Evolutionary conservation across 2,113 vertebrate genomes (phyloP), one percentile per base, ranked within the genome.

Genomic region (Mugil cephalus): DNA sequence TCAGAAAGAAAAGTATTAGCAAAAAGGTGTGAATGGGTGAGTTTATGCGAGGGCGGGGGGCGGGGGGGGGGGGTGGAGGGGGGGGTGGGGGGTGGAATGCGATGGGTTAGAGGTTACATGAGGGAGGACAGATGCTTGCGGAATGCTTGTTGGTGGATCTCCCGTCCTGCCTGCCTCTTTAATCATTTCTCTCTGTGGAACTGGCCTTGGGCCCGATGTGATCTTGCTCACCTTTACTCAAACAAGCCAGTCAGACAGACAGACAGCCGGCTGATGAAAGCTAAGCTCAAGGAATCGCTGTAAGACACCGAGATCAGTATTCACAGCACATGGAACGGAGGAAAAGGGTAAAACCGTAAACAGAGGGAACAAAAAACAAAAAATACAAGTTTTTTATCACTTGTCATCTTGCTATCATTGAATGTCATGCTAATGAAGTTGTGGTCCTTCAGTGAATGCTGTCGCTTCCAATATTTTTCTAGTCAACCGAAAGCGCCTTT

Each of bases 361-460:
- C 6, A 12, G 4, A 15, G 30, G 40, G 6, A 6, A n/a, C 7
- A 10, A n/a, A 64, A 67, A n/a, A n/a, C n/a, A n/a, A 50, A 75
- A 13, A 69, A 77, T 10, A 47, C 12, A 30, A 2, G 12, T 55
- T 69, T 36, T 34, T 64, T 40, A 10, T 69, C 55, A 80, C 65
- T 38, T 80, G 82, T 77, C 77, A 74, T 81, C 38, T 55, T 65
- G 51, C 40, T 64, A 55, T 87, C 67, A 48, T 56, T 55, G 77
- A 72, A 58, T 78, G 74, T 73, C 66, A 72, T 84, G 74, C 69
- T 80, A 82, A 88, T 88, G 70, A 80, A 80, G 54, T 73, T 64
- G 60, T 70, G 54, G 46, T 72, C 45, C 18, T 15, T 77, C 70
- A 81, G 42, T 30, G 52, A 58, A 77, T 77, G 42, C 52, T 83